Conservation (phyloP, 2,113 vertebrate species). For the Catharus fuscescens region DNA sequence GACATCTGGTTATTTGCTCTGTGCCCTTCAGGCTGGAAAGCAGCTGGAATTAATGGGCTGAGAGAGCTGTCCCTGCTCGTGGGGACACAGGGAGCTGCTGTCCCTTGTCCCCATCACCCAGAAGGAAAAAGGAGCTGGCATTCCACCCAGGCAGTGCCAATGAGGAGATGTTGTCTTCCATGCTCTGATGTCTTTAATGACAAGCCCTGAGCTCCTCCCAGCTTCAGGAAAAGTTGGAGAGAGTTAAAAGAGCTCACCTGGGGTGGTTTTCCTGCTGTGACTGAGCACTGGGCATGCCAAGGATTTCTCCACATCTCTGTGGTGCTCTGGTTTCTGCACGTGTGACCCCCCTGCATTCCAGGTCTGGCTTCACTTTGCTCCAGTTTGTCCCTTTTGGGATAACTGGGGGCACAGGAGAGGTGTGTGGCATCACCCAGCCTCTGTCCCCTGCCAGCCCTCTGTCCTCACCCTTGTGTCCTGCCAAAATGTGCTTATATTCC, state of each 20-base stretch:
- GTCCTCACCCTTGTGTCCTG: background rate
- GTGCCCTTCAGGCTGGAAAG: background rate
- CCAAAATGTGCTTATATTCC: background rate
- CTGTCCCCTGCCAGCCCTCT: background rate
- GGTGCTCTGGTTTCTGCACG: background rate
- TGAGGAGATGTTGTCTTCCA: background rate
- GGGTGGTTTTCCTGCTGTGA: background rate
- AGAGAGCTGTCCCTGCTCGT: background rate
- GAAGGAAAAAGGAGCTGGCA: background rate
- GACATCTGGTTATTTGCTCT: background rate
- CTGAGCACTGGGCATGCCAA: accelerated
- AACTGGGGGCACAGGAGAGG: background rate
- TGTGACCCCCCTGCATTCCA: background rate
- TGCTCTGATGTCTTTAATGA: background rate
- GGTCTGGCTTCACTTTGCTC: background rate
- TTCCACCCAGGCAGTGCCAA: background rate
- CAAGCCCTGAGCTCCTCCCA: background rate
- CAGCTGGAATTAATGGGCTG: background rate
- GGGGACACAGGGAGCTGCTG: background rate
- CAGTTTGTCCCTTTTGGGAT: background rate
- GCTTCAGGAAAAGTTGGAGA: background rate
- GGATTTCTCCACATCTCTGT: background rate
- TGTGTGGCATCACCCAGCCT: background rate
- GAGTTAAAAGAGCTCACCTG: background rate
- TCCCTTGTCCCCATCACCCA: background rate